Percentiles rank a stretch among this genome's conserved stretches.
Conservation (phyloP, 2,797 vertebrate species). For the Staurois parvus region DNA sequence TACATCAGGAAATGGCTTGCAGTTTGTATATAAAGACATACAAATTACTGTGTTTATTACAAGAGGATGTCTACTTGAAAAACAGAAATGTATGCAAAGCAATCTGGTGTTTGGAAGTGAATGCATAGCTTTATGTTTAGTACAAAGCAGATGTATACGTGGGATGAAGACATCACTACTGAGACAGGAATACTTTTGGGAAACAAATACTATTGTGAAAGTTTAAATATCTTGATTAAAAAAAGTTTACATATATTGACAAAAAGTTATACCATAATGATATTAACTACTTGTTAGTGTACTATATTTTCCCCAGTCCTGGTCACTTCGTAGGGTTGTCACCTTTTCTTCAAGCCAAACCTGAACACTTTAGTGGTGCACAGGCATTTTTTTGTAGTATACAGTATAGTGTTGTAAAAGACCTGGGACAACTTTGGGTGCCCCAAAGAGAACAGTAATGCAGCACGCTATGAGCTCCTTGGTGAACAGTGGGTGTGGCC, state of each 20-base stretch:
- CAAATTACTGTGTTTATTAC: conserved; percentile 23
- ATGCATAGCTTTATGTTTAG: conserved; percentile 9
- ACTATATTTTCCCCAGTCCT: background rate
- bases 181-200: background rate
- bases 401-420: too few relatives aligned
- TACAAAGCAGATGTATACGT: background rate
- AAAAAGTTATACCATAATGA: background rate
- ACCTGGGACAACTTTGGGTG: too few relatives aligned
- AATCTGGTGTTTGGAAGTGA: conserved; percentile 22
- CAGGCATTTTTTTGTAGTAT: too few relatives aligned
- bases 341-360: too few relatives aligned
- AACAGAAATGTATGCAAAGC: conserved; percentile 16
- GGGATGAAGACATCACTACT: background rate
- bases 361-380: too few relatives aligned
- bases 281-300: background rate
- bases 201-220: background rate
- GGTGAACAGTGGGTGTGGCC: too few relatives aligned
- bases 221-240: background rate
- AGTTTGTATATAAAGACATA: conserved; percentile 11
- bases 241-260: too few relatives aligned
- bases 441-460: too few relatives aligned
- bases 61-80: background rate
- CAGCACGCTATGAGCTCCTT: too few relatives aligned
- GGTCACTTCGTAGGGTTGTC: too few relatives aligned
- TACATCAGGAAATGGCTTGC: background rate